Percentiles rank a stretch among this genome's conserved stretches.
Evolutionary conservation across 2,888 invertebrate species (phyloP).

Genomic region (Drosophila mimica): DNA sequence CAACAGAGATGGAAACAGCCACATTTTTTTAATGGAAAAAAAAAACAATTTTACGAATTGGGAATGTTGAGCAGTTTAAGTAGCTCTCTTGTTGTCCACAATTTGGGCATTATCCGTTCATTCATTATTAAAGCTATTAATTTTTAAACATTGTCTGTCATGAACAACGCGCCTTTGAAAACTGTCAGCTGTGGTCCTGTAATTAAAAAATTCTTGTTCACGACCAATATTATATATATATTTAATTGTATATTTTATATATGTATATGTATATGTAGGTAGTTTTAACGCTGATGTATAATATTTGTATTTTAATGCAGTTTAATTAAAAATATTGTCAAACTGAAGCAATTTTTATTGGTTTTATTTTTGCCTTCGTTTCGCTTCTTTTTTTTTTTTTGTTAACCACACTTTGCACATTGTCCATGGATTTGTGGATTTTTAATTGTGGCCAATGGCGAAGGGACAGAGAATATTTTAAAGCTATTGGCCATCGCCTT

Average conservation of each 20-base stretch:
- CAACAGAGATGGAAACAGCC: background rate
- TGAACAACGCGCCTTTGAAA: slow-evolving; percentile 31
- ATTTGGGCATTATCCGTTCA: slow-evolving; percentile 37
- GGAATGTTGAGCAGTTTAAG: slow-evolving; percentile 13
- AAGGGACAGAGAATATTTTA: slow-evolving; percentile 10
- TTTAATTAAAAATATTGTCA: slow-evolving; percentile 65
- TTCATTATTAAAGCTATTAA: slow-evolving; percentile 47
- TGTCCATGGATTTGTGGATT: slow-evolving; percentile 66
- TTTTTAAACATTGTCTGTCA: slow-evolving; percentile 21
- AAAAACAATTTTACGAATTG: background rate
- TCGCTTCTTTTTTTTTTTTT: background rate
- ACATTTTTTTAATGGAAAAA: background rate
- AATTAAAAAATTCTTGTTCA: slow-evolving; percentile 58
- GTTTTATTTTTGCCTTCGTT: slow-evolving; percentile 3
- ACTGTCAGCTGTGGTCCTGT: slow-evolving; percentile 50
- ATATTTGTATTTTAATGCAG: slow-evolving; percentile 51
- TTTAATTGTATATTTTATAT: slow-evolving; percentile 20
- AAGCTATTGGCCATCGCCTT: background rate
- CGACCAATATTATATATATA: slow-evolving; percentile 12
- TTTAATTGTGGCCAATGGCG: slow-evolving; percentile 50
- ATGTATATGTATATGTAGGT: slow-evolving; percentile 18
- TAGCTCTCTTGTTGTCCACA: slow-evolving; percentile 31
- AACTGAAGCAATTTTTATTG: slow-evolving; percentile 43
- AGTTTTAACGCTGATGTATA: slow-evolving; percentile 23
- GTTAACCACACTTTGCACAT: slow-evolving; percentile 40